Percentiles rank a stretch among this genome's conserved stretches.
phyloP scores from a whole-genome alignment of 2,888 invertebrate genomes.

The Sympetrum striolatum region DNA sequence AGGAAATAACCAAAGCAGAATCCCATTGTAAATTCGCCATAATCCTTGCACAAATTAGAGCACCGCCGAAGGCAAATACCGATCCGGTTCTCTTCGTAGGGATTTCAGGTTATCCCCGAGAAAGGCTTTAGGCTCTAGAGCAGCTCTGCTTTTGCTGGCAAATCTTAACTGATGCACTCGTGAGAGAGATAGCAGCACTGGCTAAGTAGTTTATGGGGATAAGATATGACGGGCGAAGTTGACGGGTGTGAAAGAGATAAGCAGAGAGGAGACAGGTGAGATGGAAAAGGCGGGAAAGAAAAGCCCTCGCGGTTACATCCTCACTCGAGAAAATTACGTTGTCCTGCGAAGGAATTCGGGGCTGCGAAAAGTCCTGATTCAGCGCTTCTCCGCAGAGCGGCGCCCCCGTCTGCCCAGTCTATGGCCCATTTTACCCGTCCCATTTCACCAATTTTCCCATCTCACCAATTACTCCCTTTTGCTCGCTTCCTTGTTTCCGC shows the following conservation, averaged over 20 bases:
- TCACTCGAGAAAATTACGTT: slow-evolving; percentile 39
- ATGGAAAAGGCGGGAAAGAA: neutral
- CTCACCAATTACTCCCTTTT: neutral
- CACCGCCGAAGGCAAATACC: too few relatives aligned
- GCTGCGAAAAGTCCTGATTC: slow-evolving; percentile 42
- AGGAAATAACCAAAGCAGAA: too few relatives aligned
- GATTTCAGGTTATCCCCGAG: neutral
- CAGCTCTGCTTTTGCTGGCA: neutral
- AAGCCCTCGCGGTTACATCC: slow-evolving; percentile 25
- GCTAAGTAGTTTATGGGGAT: neutral
- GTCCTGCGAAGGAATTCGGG: slow-evolving; percentile 30
- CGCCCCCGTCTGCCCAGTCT: neutral
- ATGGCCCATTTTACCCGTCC: neutral
- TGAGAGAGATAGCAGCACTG: neutral
- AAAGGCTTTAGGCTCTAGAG: neutral
- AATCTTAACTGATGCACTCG: neutral
- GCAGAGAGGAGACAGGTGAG: neutral
- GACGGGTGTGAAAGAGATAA: slow-evolving; percentile 40
- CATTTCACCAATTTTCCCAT: neutral
- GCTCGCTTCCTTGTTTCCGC: neutral
- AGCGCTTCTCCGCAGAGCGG: neutral
- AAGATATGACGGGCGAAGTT: neutral
- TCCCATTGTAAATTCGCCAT: too few relatives aligned
- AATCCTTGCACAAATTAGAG: too few relatives aligned
- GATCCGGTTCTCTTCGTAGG: neutral